phyloP scores from a whole-genome alignment of 2,113 vertebrate species.

The Thalassoma bifasciatum region DNA sequence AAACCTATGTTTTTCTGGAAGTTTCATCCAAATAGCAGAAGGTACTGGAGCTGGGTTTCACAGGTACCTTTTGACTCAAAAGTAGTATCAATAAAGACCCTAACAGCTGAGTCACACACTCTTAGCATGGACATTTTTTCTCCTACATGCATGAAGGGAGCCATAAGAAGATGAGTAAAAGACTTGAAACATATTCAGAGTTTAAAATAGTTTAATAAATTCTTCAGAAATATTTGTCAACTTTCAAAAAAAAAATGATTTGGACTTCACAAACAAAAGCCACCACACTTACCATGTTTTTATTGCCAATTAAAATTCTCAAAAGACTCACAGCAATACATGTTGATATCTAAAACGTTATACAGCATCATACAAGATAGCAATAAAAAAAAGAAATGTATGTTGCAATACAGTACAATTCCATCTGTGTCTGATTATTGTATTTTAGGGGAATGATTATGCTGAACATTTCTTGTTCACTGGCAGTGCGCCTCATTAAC shows the following conservation, averaged over 20 bases:
- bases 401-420: neutral
- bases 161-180: neutral
- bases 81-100: neutral
- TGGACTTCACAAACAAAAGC: neutral
- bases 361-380: neutral
- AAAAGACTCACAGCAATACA: neutral
- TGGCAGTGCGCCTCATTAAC: neutral
- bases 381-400: neutral
- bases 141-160: neutral
- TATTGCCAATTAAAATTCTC: neutral
- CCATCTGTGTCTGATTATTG: neutral
- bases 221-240: neutral
- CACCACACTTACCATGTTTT: neutral
- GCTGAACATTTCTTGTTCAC: neutral
- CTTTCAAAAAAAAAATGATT: too few relatives aligned
- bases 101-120: neutral
- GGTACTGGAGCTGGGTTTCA: neutral
- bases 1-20: slow-evolving; percentile 27
- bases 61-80: neutral
- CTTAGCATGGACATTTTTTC: neutral
- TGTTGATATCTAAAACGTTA: neutral
- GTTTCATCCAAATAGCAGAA: neutral
- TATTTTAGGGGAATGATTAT: slow-evolving; percentile 7
- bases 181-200: neutral
- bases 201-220: neutral